Evolutionary conservation across 1,140 invertebrate genomes (phyloP).

Genomic region (Hycleus phaleratus): DNA sequence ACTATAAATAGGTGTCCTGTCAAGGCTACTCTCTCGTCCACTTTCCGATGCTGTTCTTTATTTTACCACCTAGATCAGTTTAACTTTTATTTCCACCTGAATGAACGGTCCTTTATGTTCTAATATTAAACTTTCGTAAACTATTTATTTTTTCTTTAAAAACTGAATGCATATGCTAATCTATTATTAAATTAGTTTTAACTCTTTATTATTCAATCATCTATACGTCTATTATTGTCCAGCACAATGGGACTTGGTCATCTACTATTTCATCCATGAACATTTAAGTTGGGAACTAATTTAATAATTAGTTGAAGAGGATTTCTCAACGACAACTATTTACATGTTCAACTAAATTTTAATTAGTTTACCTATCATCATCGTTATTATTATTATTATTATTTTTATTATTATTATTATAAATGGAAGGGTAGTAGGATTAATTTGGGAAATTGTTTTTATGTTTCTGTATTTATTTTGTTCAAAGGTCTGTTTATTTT

Average conservation of each 20-base stretch:
- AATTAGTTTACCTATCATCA: slow-evolving; percentile 13
- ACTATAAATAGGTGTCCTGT: slow-evolving; percentile 34
- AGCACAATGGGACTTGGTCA: no score
- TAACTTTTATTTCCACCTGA: slow-evolving; percentile 27
- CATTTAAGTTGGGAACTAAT: no score
- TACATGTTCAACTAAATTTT: slow-evolving; percentile 10
- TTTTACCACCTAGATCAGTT: slow-evolving; percentile 16
- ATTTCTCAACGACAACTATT: slow-evolving; percentile 3
- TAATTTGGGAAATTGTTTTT: no score
- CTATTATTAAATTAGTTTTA: slow-evolving; percentile 21
- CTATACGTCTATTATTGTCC: not conserved
- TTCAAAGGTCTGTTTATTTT: no score
- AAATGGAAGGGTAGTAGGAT: no score
- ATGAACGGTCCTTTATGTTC: slow-evolving; percentile 19
- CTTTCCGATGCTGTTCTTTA: slow-evolving; percentile 22
- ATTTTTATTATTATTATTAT: no score
- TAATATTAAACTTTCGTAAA: not conserved
- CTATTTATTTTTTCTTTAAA: no score
- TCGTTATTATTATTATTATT: not conserved
- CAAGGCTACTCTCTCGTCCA: slow-evolving; percentile 22
- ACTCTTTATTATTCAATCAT: slow-evolving; percentile 9
- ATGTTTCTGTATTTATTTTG: no score
- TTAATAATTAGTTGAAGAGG: no score
- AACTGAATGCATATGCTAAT: slow-evolving; percentile 29
- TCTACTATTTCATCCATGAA: no score